Evolutionary conservation across 2,113 vertebrate species (phyloP).

Genomic region (Sylvicapra grimmia): DNA sequence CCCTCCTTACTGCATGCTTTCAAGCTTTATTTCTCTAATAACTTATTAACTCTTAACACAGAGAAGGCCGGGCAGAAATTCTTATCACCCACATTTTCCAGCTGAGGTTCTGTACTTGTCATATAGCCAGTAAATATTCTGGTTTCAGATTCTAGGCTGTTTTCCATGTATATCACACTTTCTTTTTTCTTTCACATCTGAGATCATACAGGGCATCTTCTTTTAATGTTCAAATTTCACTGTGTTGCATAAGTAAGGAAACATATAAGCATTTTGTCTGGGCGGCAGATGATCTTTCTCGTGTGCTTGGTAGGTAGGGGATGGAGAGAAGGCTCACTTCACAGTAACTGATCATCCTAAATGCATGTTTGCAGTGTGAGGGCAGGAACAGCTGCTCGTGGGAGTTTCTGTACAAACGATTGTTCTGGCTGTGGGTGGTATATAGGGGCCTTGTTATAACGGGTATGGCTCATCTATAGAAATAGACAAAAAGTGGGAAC

Average conservation of each 20-base stretch:
- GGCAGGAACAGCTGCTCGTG: background rate
- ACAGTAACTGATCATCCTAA: background rate
- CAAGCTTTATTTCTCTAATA: constrained; percentile 10
- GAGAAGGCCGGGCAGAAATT: background rate
- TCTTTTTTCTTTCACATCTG: background rate
- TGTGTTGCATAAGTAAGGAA: background rate
- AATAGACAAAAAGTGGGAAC: constrained; percentile 45
- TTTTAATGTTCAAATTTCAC: background rate
- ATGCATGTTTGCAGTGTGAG: background rate
- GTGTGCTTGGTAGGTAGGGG: background rate
- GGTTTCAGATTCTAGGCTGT: background rate
- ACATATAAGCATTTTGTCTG: fast-evolving
- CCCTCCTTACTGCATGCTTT: background rate
- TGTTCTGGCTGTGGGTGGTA: background rate
- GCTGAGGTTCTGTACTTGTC: background rate
- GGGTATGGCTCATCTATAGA: constrained; percentile 32
- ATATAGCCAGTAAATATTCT: background rate
- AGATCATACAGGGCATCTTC: background rate
- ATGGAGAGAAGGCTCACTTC: background rate
- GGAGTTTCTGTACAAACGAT: background rate
- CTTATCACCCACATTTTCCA: too few relatives aligned
- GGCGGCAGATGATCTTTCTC: background rate
- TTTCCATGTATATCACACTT: background rate
- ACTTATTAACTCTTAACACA: background rate
- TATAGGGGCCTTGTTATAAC: constrained; percentile 29